These are phyloP conservation scores for Diarsia mendica DNA, from an alignment of 2,888 invertebrate species.

Conservation along the genomic window DNA sequence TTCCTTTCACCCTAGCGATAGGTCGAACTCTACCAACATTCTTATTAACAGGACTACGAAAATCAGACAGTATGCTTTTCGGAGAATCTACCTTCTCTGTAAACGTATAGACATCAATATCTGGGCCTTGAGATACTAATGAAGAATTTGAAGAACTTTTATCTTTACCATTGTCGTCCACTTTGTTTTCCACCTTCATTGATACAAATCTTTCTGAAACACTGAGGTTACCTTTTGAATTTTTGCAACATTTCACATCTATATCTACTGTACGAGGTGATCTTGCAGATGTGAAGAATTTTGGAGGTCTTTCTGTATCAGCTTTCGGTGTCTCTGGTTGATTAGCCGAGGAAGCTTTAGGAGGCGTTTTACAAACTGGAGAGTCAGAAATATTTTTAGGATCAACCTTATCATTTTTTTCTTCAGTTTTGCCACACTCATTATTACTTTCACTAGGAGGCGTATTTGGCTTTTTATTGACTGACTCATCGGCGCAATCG, in stretches of 20 bases:
- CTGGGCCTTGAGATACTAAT: conserved; percentile 84
- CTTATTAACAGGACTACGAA: conserved; percentile 83
- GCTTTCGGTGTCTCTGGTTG: conserved; percentile 78
- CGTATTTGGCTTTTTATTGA: conserved; percentile 44
- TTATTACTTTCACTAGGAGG: conserved; percentile 28
- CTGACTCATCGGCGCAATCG: conserved; percentile 53
- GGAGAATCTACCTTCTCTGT: conserved; percentile 88
- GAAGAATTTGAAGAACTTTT: conserved; percentile 79
- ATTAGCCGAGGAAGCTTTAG: conserved; percentile 63
- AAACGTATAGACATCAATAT: conserved; percentile 87
- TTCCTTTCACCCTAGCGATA: conserved; percentile 88
- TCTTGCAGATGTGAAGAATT: conserved; percentile 86
- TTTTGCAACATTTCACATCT: conserved; percentile 87
- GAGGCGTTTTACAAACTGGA: conserved; percentile 45
- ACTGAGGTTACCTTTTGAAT: conserved; percentile 86
- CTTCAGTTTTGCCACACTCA: conserved; percentile 45
- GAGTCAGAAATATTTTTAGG: conserved; percentile 55
- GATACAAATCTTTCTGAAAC: conserved; percentile 86
- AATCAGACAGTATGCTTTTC: conserved; percentile 86
- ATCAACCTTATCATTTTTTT: conserved; percentile 63
- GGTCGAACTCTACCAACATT: conserved; percentile 86
- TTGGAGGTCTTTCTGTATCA: conserved; percentile 85
- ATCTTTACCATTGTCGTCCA: conserved; percentile 80
- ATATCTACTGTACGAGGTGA: conserved; percentile 86
- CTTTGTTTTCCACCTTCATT: conserved; percentile 83